Evolutionary conservation across 2,113 vertebrate genomes (phyloP), one percentile per base, ranked within the genome.

Genomic region (Ammodytes marinus): DNA sequence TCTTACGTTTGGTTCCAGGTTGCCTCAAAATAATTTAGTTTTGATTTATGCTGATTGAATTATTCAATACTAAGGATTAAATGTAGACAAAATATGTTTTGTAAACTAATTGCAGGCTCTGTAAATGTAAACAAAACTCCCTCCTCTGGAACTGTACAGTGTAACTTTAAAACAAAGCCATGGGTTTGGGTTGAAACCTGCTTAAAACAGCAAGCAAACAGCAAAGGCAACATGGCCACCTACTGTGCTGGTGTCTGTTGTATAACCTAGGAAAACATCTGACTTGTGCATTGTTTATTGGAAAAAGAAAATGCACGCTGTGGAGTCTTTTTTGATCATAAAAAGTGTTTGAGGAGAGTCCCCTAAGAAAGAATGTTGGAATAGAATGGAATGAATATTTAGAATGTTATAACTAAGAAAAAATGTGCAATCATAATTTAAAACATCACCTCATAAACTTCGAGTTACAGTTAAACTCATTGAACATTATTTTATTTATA

Each of bases 221-320:
- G 77, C 40, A 58, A 67, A 64, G 10, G 1, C 69, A 69, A 73
- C 73, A 79, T 0, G 15, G 79, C 75, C 79, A 64, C 84, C 72
- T 72, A 7, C 81, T 17, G 52, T 5, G 1, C 19, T 46, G 49
- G 61, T 49, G 39, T 47, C 75, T 12, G 2, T 90, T 88, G 59
- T 59, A 86, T 79, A 88, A 91, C 13, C 14, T 60, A 17, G n/a
- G 47, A 84, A 89, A 91, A 90, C 86, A 89, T 71, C 61, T 63
- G 83, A 88, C 0, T 27, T 8, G 3, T 2, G 14, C 52, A 61
- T 82, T 86, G 87, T 89, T 89, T 84, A 58, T 70, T 81, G 47
- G 46, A 27, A 63, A 37, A n/a, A 74, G 64, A 59, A 39, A 75
- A 7, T 1, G 6, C 80, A 65, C 59, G 59, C 40, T 19, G 63